These are phyloP conservation scores for Neopipo cinnamomea DNA, from an alignment of 2,113 vertebrate genomes.

Conservation along the genomic window DNA sequence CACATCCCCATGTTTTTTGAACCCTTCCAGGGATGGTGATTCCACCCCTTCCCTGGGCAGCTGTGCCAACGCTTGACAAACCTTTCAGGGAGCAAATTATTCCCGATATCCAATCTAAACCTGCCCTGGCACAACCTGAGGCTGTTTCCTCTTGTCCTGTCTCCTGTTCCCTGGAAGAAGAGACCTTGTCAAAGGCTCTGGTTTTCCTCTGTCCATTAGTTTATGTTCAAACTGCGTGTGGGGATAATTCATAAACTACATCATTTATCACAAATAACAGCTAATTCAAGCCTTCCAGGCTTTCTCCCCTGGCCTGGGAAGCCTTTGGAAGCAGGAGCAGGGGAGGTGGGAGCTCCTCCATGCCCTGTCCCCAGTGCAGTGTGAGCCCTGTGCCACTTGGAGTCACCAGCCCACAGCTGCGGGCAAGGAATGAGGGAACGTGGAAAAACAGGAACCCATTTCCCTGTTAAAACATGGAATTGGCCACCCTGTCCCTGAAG, in stretches of 20 bases:
- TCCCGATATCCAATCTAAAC: fast-evolving
- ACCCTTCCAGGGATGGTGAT: background rate
- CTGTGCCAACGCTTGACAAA: background rate
- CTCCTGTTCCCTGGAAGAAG: background rate
- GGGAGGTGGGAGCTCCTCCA: background rate
- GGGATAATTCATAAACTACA: background rate
- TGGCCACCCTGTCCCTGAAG: background rate
- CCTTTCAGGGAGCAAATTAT: no score
- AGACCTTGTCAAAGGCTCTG: background rate
- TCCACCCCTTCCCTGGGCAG: background rate
- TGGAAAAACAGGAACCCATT: background rate
- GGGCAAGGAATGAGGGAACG: background rate
- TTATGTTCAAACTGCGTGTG: fast-evolving
- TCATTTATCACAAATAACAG: background rate
- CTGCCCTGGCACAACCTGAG: background rate
- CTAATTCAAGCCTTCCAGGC: fast-evolving
- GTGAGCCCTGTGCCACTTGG: background rate
- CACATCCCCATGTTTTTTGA: fast-evolving
- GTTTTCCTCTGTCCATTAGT: no score
- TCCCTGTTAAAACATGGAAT: background rate
- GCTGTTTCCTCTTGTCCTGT: background rate
- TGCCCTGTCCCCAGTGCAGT: background rate
- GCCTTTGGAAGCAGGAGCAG: background rate
- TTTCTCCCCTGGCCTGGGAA: fast-evolving
- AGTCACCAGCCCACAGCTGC: background rate